Percentiles rank a stretch among this genome's conserved stretches.
These are phyloP conservation scores for Bos indicus DNA, from an alignment of 2,113 vertebrate genomes.

Conservation along the genomic window DNA sequence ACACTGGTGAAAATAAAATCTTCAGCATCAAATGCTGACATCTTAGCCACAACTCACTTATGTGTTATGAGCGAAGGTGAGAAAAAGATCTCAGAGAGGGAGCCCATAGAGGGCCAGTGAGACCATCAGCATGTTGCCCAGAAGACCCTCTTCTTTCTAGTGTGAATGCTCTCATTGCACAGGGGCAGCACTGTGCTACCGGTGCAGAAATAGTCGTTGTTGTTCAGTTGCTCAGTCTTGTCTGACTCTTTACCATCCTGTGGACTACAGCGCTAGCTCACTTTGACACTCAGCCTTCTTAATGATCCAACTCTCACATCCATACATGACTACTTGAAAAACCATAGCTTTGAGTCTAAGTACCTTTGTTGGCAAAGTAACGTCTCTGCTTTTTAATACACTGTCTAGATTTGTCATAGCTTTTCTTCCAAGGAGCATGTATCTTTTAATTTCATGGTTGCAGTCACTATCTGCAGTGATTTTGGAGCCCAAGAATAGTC, in stretches of 20 bases:
- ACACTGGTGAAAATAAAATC: neutral
- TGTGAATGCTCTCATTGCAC: neutral
- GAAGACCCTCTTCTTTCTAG: neutral
- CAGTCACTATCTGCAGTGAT: neutral
- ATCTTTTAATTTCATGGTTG: neutral
- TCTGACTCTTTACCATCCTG: neutral
- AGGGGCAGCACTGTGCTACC: neutral
- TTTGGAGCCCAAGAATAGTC: neutral
- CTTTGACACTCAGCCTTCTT: neutral
- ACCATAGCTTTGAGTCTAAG: neutral
- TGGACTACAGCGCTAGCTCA: neutral
- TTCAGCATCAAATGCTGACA: neutral
- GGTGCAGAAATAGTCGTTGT: neutral
- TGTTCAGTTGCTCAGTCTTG: neutral
- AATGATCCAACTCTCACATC: neutral
- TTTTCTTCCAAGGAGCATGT: neutral
- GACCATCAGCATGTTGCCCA: neutral
- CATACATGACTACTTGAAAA: neutral
- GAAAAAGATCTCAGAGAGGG: neutral
- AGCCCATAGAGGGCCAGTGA: neutral
- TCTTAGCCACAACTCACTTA: neutral
- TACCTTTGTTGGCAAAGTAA: neutral
- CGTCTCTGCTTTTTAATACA: neutral
- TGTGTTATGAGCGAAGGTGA: neutral
- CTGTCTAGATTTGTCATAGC: neutral